These are phyloP conservation scores for Pteropus alecto DNA, from an alignment of 2,113 vertebrate genomes.

Conservation along the genomic window DNA sequence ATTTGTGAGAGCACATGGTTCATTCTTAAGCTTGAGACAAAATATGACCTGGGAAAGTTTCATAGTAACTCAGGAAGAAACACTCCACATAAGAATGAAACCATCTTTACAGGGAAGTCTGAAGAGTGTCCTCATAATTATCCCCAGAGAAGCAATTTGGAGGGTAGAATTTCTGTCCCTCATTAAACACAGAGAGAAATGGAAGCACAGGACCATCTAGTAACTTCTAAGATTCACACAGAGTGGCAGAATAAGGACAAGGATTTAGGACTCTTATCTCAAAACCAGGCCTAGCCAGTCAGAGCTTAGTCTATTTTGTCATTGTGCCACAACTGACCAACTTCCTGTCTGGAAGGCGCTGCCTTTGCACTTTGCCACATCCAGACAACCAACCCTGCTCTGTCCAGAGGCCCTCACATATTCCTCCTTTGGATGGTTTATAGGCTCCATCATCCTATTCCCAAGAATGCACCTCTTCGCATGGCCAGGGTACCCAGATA, in stretches of 20 bases:
- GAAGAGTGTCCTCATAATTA: neutral
- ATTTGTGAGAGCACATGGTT: neutral
- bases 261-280: neutral
- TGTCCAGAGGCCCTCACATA: neutral
- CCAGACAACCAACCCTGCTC: neutral
- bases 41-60: neutral
- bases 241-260: neutral
- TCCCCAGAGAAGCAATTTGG: neutral
- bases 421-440: neutral
- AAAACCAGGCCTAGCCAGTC: neutral
- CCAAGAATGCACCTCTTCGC: neutral
- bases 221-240: neutral
- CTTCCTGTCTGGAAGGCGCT: neutral
- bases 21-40: neutral
- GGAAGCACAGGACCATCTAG: neutral
- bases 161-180: neutral
- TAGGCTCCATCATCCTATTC: neutral
- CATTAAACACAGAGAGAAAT: neutral
- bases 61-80: neutral
- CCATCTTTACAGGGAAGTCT: neutral
- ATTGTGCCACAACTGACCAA: neutral
- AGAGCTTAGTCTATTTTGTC: neutral
- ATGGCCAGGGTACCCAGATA: neutral
- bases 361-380: neutral
- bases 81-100: neutral